Conservation (phyloP, 2,888 invertebrate genomes). For the Oscheius sp. region DNA sequence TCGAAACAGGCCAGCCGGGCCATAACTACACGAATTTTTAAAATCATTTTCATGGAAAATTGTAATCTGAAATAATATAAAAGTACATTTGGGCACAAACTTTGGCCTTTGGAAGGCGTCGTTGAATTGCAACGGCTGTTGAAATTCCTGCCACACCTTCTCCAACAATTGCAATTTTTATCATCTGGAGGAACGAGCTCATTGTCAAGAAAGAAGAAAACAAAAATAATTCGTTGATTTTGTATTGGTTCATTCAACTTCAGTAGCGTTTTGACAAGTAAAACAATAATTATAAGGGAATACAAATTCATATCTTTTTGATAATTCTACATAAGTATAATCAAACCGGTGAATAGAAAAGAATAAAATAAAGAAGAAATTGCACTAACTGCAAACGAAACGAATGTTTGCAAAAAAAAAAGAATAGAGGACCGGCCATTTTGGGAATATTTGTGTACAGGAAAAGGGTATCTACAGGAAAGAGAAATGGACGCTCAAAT, state of each 20-base stretch:
- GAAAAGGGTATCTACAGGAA: no score
- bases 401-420: no score
- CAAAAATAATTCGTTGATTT: background rate
- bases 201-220: background rate
- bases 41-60: slow-evolving; percentile 61
- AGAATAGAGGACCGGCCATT: no score
- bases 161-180: slow-evolving; percentile 62
- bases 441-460: no score
- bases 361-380: no score
- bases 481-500: background rate
- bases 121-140: slow-evolving; percentile 64
- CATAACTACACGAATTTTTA: slow-evolving; percentile 63
- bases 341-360: no score
- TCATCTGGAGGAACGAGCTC: background rate
- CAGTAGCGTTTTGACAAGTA: background rate
- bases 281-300: background rate
- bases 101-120: slow-evolving; percentile 51
- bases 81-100: slow-evolving; percentile 43
- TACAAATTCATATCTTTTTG: background rate
- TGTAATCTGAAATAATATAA: slow-evolving; percentile 46
- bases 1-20: slow-evolving; percentile 70
- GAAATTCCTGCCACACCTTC: slow-evolving; percentile 69
- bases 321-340: background rate
- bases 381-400: no score
- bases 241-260: background rate